phyloP scores from a whole-genome alignment of 2,113 vertebrate genomes.

The Hepsetus odoe region DNA sequence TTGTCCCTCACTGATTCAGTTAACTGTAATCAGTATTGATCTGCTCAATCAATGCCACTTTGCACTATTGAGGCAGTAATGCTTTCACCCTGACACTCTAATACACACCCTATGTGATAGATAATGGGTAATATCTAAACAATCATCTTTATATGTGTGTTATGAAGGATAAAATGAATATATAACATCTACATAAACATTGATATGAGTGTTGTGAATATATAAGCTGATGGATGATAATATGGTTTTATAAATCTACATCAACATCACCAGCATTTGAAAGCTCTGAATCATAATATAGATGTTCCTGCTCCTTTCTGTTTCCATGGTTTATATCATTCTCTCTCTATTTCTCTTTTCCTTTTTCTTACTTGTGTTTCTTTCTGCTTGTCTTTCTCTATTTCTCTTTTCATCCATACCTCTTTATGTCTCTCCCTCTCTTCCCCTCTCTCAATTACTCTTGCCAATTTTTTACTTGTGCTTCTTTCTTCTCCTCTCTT shows the following conservation, averaged over 20 bases:
- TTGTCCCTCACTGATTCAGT: slow-evolving; percentile 39
- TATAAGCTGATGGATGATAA: too few relatives aligned
- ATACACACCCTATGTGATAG: not conserved
- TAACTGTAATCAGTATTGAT: slow-evolving; percentile 32
- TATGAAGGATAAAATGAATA: too few relatives aligned
- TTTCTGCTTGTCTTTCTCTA: not conserved
- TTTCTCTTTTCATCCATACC: not conserved
- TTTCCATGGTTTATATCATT: too few relatives aligned
- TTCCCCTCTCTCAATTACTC: not conserved
- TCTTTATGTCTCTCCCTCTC: not conserved
- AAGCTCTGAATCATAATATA: too few relatives aligned
- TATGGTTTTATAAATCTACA: too few relatives aligned
- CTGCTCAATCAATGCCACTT: slow-evolving; percentile 38
- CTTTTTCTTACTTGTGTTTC: not conserved
- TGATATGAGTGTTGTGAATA: too few relatives aligned
- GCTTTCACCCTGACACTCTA: not conserved
- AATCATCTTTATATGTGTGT: too few relatives aligned
- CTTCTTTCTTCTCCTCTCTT: not conserved
- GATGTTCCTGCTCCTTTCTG: too few relatives aligned
- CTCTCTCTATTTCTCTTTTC: not conserved
- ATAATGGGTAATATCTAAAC: too few relatives aligned
- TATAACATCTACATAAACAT: too few relatives aligned
- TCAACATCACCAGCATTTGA: too few relatives aligned
- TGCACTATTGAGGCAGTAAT: slow-evolving; percentile 2
- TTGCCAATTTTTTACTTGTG: not conserved